Evolutionary conservation across 2,888 invertebrate genomes (phyloP), one percentile per base, ranked within the genome.

Genomic region (Agelastica alni): DNA sequence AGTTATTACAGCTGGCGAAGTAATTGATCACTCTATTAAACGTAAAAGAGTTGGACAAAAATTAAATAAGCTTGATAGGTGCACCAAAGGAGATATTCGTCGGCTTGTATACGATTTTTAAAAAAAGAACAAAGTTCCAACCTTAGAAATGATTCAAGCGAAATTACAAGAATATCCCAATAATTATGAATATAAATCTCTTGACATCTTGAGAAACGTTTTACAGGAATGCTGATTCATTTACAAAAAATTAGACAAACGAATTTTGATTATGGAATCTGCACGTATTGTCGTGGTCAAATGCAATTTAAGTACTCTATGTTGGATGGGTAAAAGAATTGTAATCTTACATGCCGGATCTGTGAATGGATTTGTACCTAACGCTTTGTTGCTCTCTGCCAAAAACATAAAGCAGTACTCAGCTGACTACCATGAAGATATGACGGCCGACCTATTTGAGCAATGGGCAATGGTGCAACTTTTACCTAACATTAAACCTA

Each of bases 361-460:
- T 16, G 12, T 17, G 14, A 12, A 39, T 12, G 39, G 39, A n/a
- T 17, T 39, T 10, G 17, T 39, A n/a, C 39, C 39, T 22, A 39
- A 39, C 12, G 39, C 16, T 2, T 22, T 17, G 16, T 10, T 39
- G n/a, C 17, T 39, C 9, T 39, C 39, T 9, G 16, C 39, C 7
- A 39, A 39, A 39, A 39, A 39, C 6, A 22, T 39, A 10, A 39
- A 17, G 17, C 6, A 14, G 6, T 39, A 5, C n/a, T 12, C 39
- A n/a, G 39, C 39, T 39, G 17, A 39, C 12, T 39, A 39, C 12
- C 39, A 39, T 39, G 17, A n/a, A n/a, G n/a, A n/a, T n/a, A n/a
- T n/a, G n/a, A n/a, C n/a, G n/a, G 9, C 14, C 14, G 14, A 13
- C n/a, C n/a, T n/a, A n/a, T n/a, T n/a, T n/a, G n/a, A n/a, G n/a